These are phyloP conservation scores for Cydia fagiglandana DNA, from an alignment of 1,140 invertebrate genomes.

Conservation along the genomic window DNA sequence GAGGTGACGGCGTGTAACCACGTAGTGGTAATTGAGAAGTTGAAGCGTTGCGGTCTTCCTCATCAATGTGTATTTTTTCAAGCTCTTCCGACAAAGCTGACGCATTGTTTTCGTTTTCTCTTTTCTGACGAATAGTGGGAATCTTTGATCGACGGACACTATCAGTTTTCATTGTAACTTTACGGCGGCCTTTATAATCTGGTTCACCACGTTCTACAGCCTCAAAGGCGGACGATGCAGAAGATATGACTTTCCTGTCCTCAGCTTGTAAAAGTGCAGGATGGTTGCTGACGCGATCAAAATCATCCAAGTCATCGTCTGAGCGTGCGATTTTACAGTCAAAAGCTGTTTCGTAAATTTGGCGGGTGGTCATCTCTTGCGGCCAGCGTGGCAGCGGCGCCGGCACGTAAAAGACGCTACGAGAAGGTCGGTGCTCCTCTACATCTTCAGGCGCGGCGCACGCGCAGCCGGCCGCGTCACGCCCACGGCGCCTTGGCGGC, in stretches of 20 bases:
- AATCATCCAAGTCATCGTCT: constrained; percentile 89
- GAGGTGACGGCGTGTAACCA: constrained; percentile 87
- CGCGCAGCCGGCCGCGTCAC: constrained; percentile 82
- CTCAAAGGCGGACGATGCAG: constrained; percentile 73
- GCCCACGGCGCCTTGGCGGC: constrained; percentile 81
- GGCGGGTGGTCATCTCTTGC: constrained; percentile 82
- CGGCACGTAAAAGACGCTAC: constrained; percentile 82
- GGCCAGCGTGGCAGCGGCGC: constrained; percentile 83
- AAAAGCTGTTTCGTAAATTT: constrained; percentile 93
- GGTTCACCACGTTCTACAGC: constrained; percentile 71
- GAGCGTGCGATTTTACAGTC: constrained; percentile 91
- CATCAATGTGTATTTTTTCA: constrained; percentile 82
- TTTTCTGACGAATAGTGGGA: constrained; percentile 80
- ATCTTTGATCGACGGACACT: constrained; percentile 80
- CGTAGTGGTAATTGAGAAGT: constrained; percentile 78
- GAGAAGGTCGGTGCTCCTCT: constrained; percentile 81
- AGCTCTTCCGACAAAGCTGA: constrained; percentile 81
- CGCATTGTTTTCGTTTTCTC: constrained; percentile 79
- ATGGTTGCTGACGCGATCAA: constrained; percentile 89
- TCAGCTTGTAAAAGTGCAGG: constrained; percentile 84
- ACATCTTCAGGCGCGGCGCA: constrained; percentile 84
- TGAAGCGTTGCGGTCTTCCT: constrained; percentile 76
- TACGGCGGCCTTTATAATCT: constrained; percentile 73
- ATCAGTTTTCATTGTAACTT: constrained; percentile 76
- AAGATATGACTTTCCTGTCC: constrained; percentile 73